Percentiles rank a stretch among this genome's conserved stretches.
phyloP scores from a whole-genome alignment of 2,797 vertebrate species.

The Thunnus albacares region DNA sequence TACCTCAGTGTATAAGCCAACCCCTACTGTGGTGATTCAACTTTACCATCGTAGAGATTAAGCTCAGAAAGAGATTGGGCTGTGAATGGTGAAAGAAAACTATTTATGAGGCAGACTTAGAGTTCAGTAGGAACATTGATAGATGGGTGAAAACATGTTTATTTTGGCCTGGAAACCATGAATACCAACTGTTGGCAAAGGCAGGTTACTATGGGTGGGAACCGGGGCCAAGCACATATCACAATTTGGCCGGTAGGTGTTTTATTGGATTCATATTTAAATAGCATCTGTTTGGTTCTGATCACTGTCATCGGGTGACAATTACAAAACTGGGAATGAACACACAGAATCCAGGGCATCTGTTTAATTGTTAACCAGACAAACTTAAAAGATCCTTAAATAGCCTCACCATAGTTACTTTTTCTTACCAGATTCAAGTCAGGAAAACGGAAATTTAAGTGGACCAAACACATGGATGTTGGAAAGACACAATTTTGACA shows the following conservation, averaged over 20 bases:
- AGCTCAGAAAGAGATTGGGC: slow-evolving; percentile 35
- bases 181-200: slow-evolving; percentile 27
- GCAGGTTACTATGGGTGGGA: not conserved
- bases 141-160: slow-evolving; percentile 21
- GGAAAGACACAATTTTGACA: not conserved
- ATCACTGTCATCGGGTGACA: slow-evolving; percentile 47
- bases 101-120: slow-evolving; percentile 47
- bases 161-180: slow-evolving; percentile 16
- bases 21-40: slow-evolving; percentile 47
- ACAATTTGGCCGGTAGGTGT: slow-evolving; percentile 30
- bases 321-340: slow-evolving; percentile 32
- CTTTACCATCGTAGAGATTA: slow-evolving; percentile 65
- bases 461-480: not conserved
- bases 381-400: not conserved
- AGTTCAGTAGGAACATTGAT: slow-evolving; percentile 35
- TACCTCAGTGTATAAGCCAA: slow-evolving; percentile 44
- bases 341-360: not conserved
- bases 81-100: slow-evolving; percentile 46
- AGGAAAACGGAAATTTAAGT: not conserved
- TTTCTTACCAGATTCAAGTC: not conserved
- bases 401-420: not conserved
- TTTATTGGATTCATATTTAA: slow-evolving; percentile 40
- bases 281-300: slow-evolving; percentile 53
- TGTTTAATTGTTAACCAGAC: not conserved
- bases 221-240: slow-evolving; percentile 34